phyloP scores from a whole-genome alignment of 2,797 vertebrate genomes.

The Streptopelia turtur region DNA sequence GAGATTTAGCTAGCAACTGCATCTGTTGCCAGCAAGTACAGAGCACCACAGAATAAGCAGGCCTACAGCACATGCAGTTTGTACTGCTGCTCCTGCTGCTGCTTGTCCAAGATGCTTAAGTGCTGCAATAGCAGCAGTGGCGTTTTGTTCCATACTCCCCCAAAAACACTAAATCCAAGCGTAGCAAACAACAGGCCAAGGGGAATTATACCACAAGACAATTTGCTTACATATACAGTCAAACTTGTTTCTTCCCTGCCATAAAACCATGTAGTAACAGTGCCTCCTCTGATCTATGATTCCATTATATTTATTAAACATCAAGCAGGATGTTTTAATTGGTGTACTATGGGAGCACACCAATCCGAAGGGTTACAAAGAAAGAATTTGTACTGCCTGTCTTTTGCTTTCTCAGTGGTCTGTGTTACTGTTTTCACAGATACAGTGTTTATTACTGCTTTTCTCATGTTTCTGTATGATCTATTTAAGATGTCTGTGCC shows the following conservation, averaged over 20 bases:
- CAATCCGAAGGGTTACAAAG: neutral
- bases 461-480: neutral
- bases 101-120: neutral
- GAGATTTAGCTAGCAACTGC: neutral
- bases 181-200: neutral
- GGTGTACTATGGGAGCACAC: neutral
- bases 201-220: neutral
- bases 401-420: neutral
- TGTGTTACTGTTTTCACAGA: neutral
- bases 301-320: neutral
- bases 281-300: neutral
- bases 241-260: neutral
- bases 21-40: neutral
- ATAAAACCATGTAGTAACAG: neutral
- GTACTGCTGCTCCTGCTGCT: neutral
- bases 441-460: neutral
- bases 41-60: neutral
- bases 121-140: neutral
- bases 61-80: rapidly evolving
- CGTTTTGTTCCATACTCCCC: neutral
- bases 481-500: neutral
- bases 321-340: neutral
- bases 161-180: neutral
- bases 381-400: neutral
- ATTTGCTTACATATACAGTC: neutral